Evolutionary conservation across 1,140 invertebrate genomes (phyloP), one percentile per base, ranked within the genome.

Genomic region (Cydia strobilella): DNA sequence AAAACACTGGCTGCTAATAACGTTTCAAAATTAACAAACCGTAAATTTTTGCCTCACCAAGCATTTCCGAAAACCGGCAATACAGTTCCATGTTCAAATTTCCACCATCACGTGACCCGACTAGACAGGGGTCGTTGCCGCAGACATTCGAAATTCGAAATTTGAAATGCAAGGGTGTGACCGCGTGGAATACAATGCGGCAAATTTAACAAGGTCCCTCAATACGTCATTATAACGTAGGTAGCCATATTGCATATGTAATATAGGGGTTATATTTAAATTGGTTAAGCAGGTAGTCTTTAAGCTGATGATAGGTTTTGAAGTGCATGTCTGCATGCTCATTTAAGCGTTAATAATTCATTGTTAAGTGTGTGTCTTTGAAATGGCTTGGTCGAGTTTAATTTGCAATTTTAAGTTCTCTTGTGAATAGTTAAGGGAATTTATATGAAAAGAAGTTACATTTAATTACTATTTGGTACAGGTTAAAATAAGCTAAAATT

Each of bases 131-230:
- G 80, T 80, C 79, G 77, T 80, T 69, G 77, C 78, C 79, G 81
- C 82, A 84, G 81, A 84, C 81, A 75, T 80, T 76, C 76, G 74
- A 80, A 79, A 75, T 78, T 82, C 72, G 79, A 81, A 74, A 84
- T 84, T 81, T 81, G 78, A 82, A 84, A 84, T 84, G 82, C 81
- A 81, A 81, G 82, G 82, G 81, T 81, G 82, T 81, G 82, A 84
- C 80, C 77, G 81, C 75, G 78, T 72, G 72, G 77, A 79, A 82
- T 83, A 79, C 80, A 80, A 82, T 79, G 63, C 66, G 74, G 51
- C 78, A 62, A 75, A 73, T 73, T 74, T 84, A 76, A 74, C 62
- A 69, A 74, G 78, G 25, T 39, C 75, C 31, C 5, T 59, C 65
- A 75, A 74, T 76, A 75, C 42, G 45, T 35, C 48, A 62, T 72